Evolutionary conservation across 1,140 invertebrate genomes (phyloP).

Genomic region (Acromyrmex heyeri): DNA sequence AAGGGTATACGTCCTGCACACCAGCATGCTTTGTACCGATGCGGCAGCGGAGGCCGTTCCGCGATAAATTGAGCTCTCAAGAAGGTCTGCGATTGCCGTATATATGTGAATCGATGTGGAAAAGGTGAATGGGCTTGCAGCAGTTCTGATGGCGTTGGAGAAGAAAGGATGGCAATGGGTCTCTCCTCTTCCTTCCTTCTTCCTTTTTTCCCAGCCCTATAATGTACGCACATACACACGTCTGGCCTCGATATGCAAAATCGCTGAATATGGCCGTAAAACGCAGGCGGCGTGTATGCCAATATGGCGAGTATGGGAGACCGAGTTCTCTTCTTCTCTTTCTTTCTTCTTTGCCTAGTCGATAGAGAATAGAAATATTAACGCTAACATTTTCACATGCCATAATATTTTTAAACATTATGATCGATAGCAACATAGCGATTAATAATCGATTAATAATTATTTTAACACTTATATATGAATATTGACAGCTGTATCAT

Average conservation of each 20-base stretch:
- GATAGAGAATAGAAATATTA: slow-evolving; percentile 79
- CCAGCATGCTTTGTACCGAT: slow-evolving; percentile 66
- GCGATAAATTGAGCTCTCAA: slow-evolving; percentile 76
- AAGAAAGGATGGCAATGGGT: slow-evolving; percentile 66
- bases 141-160: slow-evolving; percentile 46
- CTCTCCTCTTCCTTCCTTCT: slow-evolving; percentile 17
- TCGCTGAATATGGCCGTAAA: slow-evolving; percentile 86
- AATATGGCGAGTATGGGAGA: slow-evolving; percentile 81
- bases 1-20: slow-evolving; percentile 45
- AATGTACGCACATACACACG: slow-evolving; percentile 65
- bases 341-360: slow-evolving; percentile 38
- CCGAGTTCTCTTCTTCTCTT: slow-evolving; percentile 62
- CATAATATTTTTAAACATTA: slow-evolving; percentile 9
- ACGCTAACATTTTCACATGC: slow-evolving; percentile 61
- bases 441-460: neutral
- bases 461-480: neutral
- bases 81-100: slow-evolving; percentile 70
- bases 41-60: slow-evolving; percentile 64
- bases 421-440: neutral
- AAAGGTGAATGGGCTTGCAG: slow-evolving; percentile 72
- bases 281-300: slow-evolving; percentile 84
- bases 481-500: neutral
- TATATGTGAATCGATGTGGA: slow-evolving; percentile 70
- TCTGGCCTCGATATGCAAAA: slow-evolving; percentile 82
- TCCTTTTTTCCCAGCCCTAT: slow-evolving; percentile 45